phyloP scores from a whole-genome alignment of 2,113 vertebrate genomes.

The Oophaga pumilio region DNA sequence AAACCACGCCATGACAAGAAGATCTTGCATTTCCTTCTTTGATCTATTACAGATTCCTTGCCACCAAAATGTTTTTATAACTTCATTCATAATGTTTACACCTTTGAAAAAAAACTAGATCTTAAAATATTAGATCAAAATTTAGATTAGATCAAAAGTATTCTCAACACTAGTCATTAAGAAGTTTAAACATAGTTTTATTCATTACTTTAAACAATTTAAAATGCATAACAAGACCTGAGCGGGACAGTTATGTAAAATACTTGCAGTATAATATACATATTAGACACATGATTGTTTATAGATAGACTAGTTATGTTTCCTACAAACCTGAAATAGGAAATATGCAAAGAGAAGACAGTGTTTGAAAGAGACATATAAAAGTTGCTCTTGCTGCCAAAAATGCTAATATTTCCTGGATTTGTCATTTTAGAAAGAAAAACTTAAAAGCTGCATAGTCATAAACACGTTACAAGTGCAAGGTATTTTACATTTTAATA shows the following conservation, averaged over 20 bases:
- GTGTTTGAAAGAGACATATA: neutral
- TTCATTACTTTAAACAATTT: neutral
- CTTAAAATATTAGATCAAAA: neutral
- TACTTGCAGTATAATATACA: conserved; percentile 21
- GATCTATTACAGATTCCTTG: neutral
- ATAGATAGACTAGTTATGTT: conserved; percentile 2
- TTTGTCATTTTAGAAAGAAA: neutral
- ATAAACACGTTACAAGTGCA: neutral
- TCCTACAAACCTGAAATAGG: conserved; percentile 1
- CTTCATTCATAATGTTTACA: conserved; percentile 7
- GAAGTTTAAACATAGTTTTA: neutral
- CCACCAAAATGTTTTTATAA: neutral
- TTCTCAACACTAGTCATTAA: neutral
- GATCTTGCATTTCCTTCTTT: neutral
- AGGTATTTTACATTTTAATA: neutral
- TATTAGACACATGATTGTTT: conserved; percentile 6
- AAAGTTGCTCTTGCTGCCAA: neutral
- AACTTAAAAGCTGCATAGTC: neutral
- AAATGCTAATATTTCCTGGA: conserved; percentile 3
- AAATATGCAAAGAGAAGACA: neutral
- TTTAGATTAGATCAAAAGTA: conserved; percentile 1
- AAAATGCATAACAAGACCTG: neutral
- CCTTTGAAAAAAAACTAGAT: neutral
- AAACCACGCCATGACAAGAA: neutral
- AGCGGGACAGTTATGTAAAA: neutral